Base-by-base conservation (phyloP, 1,140 invertebrate genomes). In the Drosophila subpulchrella region DNA sequence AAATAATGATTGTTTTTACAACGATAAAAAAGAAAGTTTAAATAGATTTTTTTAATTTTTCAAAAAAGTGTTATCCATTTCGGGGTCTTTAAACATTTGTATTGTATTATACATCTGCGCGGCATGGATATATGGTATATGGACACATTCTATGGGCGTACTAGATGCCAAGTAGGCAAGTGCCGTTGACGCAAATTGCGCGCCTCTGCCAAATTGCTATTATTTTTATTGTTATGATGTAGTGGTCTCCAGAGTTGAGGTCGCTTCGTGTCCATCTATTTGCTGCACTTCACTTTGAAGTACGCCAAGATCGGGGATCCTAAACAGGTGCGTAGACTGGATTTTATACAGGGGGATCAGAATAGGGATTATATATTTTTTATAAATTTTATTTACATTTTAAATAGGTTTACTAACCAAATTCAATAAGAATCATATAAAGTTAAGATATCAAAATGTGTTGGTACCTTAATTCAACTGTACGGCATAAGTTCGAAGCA, bases 181-280 rank as follows among this genome's bases (percentile, higher is more conserved):
- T 71, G 53, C 74, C 67, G 62, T 59, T 77, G 74, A 77, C 74
- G 74, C 74, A 77, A 76, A 76, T 60, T 59, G 73, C 42, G 65
- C 51, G 53, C 63, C 41, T n/a, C 32, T 51, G 73, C 74, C 62
- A 77, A 77, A 76, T 68, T 55, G 50, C 39, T 42, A 67, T 75
- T 76, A 76, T 76, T 75, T 51, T 75, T 75, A 51, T 75, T 75
- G 70, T 75, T 62, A 75, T 75, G 56, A 86, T 70, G 65, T 58
- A 70, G 65, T 41, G 65, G 20, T 20, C 65, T 58, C 44, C 66
- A 48, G 38, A 72, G 66, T 36, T 48, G 30, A 34, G 50, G 11
- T 44, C 41, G 46, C 15, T n/a, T n/a, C 30, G 13, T 32, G n/a
- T 65, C 57, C 32, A 20, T n/a, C 10, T 34, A 54, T 30, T 17